Evolutionary conservation across 2,797 vertebrate genomes (phyloP).

Genomic region (Anas bernieri): DNA sequence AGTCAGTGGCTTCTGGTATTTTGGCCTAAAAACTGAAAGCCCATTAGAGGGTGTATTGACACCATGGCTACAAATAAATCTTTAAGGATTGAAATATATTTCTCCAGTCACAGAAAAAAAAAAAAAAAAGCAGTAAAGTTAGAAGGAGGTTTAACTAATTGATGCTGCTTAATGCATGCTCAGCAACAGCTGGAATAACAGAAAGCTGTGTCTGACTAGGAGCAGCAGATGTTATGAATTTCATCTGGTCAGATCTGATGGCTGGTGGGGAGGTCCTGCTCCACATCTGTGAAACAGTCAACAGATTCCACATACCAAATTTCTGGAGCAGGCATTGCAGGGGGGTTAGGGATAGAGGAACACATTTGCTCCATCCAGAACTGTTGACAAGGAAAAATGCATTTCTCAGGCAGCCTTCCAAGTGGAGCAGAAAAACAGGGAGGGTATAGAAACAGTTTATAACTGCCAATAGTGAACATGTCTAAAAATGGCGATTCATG

Average conservation of each 20-base stretch:
- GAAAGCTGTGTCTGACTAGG: constrained; percentile 25
- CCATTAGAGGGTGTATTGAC: constrained; percentile 14
- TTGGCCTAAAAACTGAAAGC: not conserved
- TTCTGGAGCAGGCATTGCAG: constrained; percentile 1
- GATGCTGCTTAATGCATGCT: constrained; percentile 60
- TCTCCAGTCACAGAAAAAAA: not conserved
- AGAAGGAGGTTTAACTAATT: constrained; percentile 71
- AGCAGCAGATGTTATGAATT: constrained; percentile 59
- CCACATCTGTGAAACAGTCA: constrained; percentile 61
- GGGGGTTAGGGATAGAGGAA: not conserved
- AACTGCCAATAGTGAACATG: not conserved
- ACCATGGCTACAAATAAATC: constrained; percentile 34
- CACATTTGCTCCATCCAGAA: constrained; percentile 6
- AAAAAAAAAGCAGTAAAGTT: constrained; percentile 18
- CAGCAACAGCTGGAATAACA: constrained; percentile 77
- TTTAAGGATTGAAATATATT: constrained; percentile 21
- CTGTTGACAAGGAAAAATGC: not conserved
- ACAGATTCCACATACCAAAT: constrained; percentile 10
- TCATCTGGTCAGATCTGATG: constrained; percentile 67
- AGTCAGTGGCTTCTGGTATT: constrained; percentile 22
- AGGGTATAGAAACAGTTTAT: not conserved
- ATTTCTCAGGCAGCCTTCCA: not conserved
- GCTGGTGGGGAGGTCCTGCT: constrained; percentile 61
- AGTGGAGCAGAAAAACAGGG: not conserved
- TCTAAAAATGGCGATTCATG: not conserved